A percentile compares a stretch with the other conserved stretches of the same genome.
Conservation (phyloP, 2,888 invertebrate genomes). For the Euspilapteryx auroguttella region DNA sequence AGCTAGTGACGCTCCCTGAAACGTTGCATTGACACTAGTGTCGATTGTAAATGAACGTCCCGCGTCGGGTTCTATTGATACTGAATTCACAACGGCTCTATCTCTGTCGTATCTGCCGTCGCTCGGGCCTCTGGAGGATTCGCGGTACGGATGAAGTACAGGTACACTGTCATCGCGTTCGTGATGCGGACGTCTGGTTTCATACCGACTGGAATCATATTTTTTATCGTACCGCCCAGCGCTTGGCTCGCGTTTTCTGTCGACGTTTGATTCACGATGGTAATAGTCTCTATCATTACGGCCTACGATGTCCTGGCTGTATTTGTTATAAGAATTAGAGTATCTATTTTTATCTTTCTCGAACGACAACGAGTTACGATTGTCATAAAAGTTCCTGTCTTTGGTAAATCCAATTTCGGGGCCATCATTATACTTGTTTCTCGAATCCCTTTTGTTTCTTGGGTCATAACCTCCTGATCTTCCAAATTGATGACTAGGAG, state of each 20-base stretch:
- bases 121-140: conserved; percentile 12
- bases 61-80: conserved; percentile 20
- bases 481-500: conserved; percentile 17
- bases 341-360: background rate
- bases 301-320: no score
- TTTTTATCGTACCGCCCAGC: conserved; percentile 14
- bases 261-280: no score
- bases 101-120: conserved; percentile 12
- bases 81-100: background rate
- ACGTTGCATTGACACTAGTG: conserved; percentile 34
- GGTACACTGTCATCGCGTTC: background rate
- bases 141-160: conserved; percentile 12
- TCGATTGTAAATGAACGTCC: conserved; percentile 36
- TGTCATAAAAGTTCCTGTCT: background rate
- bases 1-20: conserved; percentile 20
- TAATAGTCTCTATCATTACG: conserved; percentile 10
- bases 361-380: background rate
- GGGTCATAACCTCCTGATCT: conserved; percentile 12
- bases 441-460: background rate
- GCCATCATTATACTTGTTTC: no score
- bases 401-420: background rate
- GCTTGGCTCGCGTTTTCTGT: conserved; percentile 13
- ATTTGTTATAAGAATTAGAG: no score
- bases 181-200: background rate
- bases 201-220: no score